Evolutionary conservation across 2,113 vertebrate genomes (phyloP).

Genomic region (Chamaetylas fuelleborni): DNA sequence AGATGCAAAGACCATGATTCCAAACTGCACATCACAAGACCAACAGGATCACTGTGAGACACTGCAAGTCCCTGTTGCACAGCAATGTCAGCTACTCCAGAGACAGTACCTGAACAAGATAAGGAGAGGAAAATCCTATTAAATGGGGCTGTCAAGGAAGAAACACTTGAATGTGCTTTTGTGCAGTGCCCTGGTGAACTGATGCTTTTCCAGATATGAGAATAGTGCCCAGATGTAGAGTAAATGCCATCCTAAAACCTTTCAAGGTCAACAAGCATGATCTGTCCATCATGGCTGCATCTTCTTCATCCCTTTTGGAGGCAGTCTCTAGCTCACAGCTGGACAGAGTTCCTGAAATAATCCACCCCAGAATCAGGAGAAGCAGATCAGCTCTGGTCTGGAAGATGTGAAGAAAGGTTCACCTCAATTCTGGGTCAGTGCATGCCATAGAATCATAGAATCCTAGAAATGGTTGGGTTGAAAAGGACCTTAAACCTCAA

Average conservation of each 20-base stretch:
- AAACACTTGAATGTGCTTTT: not conserved
- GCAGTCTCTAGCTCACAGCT: not conserved
- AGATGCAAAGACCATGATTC: not conserved
- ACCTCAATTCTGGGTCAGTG: fast-evolving
- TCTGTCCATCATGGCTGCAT: too few relatives aligned
- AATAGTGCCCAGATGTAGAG: fast-evolving
- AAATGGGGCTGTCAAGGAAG: not conserved
- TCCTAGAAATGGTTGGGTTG: not conserved
- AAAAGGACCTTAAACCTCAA: not conserved
- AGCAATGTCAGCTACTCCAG: fast-evolving
- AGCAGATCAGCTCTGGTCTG: not conserved
- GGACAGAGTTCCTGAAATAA: not conserved
- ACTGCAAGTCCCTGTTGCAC: fast-evolving
- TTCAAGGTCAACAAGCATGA: not conserved
- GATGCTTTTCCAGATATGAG: fast-evolving
- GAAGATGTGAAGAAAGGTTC: not conserved
- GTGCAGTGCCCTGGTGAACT: not conserved
- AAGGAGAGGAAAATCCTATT: not conserved
- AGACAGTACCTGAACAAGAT: not conserved
- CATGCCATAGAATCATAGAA: not conserved
- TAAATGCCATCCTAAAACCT: not conserved
- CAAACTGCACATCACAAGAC: not conserved
- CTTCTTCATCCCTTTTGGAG: not conserved
- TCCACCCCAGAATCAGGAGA: not conserved
- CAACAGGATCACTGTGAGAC: fast-evolving